Conservation (phyloP, 2,113 vertebrate genomes). For the Bubo scandiacus region DNA sequence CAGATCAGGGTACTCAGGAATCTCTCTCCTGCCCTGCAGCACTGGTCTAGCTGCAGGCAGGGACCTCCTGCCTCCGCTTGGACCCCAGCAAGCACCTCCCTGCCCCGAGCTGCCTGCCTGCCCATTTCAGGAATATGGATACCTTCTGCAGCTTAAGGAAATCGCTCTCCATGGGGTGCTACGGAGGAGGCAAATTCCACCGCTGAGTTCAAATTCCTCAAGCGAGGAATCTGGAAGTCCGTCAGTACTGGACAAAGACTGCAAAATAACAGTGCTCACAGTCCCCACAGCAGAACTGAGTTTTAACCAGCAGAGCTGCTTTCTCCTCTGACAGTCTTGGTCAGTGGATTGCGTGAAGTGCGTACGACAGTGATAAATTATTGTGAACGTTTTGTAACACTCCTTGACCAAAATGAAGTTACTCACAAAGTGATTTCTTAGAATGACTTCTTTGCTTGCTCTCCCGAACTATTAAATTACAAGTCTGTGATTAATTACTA, state of each 20-base stretch:
- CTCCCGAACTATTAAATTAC: neutral
- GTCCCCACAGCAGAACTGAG: neutral
- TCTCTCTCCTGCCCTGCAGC: neutral
- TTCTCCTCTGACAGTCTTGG: neutral
- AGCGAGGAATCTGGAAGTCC: slow-evolving; percentile 16
- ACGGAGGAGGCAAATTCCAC: neutral
- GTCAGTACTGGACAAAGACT: neutral
- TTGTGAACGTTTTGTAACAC: neutral
- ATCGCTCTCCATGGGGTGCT: neutral
- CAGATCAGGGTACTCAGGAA: neutral
- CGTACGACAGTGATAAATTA: neutral
- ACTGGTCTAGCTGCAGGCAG: neutral
- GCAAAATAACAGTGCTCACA: neutral
- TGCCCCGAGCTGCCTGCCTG: neutral
- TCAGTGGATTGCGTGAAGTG: neutral
- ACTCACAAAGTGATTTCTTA: slow-evolving; percentile 17
- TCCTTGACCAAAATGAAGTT: neutral
- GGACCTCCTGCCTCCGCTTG: accelerated
- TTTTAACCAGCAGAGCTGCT: neutral
- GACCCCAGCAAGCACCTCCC: neutral
- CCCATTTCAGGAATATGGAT: neutral
- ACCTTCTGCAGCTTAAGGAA: neutral
- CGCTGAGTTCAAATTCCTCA: slow-evolving; percentile 29
- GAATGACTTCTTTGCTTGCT: slow-evolving; percentile 17
- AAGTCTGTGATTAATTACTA: slow-evolving; percentile 20